phyloP scores from a whole-genome alignment of 2,113 vertebrate species.

The Crotalus tigris region DNA sequence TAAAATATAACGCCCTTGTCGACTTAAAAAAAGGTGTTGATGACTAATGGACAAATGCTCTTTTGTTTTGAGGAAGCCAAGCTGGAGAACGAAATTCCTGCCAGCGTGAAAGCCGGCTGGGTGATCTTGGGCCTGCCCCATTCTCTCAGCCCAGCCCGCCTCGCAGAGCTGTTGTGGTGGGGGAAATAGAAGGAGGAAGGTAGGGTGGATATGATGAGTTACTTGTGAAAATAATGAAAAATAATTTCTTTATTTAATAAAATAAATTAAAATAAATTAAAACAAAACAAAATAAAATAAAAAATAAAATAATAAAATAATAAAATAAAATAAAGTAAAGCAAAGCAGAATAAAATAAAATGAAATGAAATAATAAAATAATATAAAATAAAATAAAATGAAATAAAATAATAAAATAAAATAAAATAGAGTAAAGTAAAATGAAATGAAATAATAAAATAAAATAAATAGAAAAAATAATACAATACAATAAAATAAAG shows the following conservation, averaged over 20 bases:
- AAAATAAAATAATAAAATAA: too few species aligned
- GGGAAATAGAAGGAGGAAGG: neutral
- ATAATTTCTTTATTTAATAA: too few species aligned
- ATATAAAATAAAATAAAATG: too few species aligned
- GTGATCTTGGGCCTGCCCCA: neutral
- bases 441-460: too few species aligned
- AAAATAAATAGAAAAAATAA: too few species aligned
- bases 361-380: too few species aligned
- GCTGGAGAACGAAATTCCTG: neutral
- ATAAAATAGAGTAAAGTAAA: too few species aligned
- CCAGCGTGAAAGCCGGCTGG: neutral
- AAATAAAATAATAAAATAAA: too few species aligned
- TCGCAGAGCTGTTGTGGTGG: neutral
- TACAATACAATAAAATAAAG: neutral
- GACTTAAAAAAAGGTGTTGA: neutral
- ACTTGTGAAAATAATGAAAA: neutral
- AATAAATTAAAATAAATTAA: neutral
- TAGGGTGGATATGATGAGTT: too few species aligned
- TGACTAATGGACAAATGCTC: neutral
- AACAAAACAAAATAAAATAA: fast-evolving
- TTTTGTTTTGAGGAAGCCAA: neutral
- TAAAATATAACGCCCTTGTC: neutral
- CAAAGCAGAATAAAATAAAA: too few species aligned
- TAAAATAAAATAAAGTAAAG: too few species aligned
- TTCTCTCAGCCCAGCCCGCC: neutral